Percentiles rank a stretch among this genome's conserved stretches.
phyloP scores from a whole-genome alignment of 2,113 vertebrate genomes.

The Sylvietta virens region DNA sequence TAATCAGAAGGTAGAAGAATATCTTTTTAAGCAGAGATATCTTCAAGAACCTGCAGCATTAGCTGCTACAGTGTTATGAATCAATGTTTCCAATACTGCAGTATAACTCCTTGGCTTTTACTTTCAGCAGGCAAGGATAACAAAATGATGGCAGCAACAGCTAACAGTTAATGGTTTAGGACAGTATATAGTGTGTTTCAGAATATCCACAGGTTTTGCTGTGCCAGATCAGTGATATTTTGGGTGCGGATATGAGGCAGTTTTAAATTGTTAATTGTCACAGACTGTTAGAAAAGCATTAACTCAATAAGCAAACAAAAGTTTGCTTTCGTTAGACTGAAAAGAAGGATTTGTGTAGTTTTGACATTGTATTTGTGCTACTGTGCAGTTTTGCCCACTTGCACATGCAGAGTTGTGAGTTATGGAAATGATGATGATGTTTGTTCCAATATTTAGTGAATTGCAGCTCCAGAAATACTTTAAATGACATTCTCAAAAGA shows the following conservation, averaged over 20 bases:
- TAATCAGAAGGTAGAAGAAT: background rate
- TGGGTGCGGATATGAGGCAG: background rate
- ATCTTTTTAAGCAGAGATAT: background rate
- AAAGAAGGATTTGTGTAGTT: background rate
- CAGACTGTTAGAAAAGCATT: background rate
- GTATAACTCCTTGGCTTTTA: background rate
- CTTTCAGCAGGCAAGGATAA: background rate
- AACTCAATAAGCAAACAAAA: background rate
- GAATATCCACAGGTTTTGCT: background rate
- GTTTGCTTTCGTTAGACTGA: background rate
- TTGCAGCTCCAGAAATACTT: background rate
- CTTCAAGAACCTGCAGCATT: background rate
- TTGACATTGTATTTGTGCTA: background rate
- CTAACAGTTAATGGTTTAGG: background rate
- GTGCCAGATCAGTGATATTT: background rate
- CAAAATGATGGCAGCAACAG: background rate
- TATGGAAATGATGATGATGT: background rate
- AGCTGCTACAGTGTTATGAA: background rate
- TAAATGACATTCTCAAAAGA: background rate
- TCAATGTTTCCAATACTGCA: background rate
- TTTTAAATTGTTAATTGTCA: constrained; percentile 9
- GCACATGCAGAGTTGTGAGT: background rate
- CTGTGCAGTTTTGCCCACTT: background rate
- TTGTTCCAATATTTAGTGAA: background rate
- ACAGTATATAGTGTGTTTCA: background rate